A percentile compares a stretch with the other conserved stretches of the same genome.
phyloP scores from a whole-genome alignment of 64 coral and sea anemone genomes.

The Porites lutea region DNA sequence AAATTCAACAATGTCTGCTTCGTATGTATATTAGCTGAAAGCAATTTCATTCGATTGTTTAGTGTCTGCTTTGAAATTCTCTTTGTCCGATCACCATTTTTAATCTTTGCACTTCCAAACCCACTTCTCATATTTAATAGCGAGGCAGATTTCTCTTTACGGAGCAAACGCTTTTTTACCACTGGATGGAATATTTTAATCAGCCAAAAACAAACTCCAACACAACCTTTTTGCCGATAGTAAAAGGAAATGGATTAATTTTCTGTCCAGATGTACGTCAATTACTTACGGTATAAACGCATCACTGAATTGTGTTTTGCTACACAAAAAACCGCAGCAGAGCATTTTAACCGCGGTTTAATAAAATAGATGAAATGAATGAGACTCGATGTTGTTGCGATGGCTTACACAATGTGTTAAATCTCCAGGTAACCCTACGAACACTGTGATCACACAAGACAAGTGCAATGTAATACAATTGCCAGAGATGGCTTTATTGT shows the following conservation, averaged over 20 bases:
- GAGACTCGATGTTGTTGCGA: background rate
- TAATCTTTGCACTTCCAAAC: background rate
- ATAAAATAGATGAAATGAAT: background rate
- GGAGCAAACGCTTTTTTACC: background rate
- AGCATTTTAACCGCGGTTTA: background rate
- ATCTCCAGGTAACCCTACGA: background rate
- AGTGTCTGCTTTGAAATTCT: slow-evolving; percentile 62
- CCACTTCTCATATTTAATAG: background rate
- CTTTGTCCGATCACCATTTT: slow-evolving; percentile 24
- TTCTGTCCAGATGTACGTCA: slow-evolving; percentile 21
- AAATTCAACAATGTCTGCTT: slow-evolving; percentile 91
- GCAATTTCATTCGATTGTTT: slow-evolving; percentile 85
- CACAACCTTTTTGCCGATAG: slow-evolving; percentile 9
- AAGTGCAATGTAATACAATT: background rate
- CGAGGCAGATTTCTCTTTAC: background rate
- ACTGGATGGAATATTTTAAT: background rate
- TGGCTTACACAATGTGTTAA: background rate
- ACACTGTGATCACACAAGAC: background rate
- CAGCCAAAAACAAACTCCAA: slow-evolving; percentile 20
- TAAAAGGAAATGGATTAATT: slow-evolving; percentile 50
- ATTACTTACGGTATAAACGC: background rate
- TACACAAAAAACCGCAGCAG: background rate
- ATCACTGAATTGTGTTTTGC: background rate
- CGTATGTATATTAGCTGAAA: slow-evolving; percentile 92
- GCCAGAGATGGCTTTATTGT: slow-evolving; percentile 13